Base-by-base conservation (phyloP, 2,797 vertebrate genomes). In the Hippocampus kuda region DNA sequence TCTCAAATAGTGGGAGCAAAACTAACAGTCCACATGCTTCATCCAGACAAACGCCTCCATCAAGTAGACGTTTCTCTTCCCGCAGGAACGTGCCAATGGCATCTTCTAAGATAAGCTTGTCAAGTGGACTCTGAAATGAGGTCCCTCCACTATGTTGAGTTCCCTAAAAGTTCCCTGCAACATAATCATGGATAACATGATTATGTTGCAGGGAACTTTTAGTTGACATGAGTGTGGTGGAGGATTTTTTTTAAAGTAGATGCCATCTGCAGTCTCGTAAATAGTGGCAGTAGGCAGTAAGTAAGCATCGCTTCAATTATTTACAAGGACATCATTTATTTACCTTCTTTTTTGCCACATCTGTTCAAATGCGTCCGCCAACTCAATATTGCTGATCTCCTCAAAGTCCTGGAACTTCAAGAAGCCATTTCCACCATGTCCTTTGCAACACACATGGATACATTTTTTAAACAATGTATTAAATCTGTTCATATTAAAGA, bases 331-430 rank as follows among this genome's bases (percentile, higher is more conserved):
- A 51, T 68, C 27, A 65, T 70, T 77, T 86, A 65, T 70, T 77
- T 86, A 96, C 97, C 97, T 92, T 85, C 95, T 93, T 84, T 98
- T 99, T 86, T 98, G 95, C 96, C 97, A 99, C 97, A 99, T 99
- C 85, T 99, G 97, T 84, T 99, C 94, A 83, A 99, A 99, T 7
- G 97, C 97, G 75, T 99, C 97, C 0, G 94, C 97, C 79, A 99
- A 91, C 72, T 99, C 96, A 81, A 99, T 94, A 48, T 99, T 99
- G 71, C 96, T 98, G 71, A 99, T 99, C 91, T 99, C 97, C 90
- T 99, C 97, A 2, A 96, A 98, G 89, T 99, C 97, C 83, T 99
- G 97, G 88, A 99, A 99, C 89, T 99, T 99, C 77, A 99, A 88
- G 79, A 99, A 99, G 63, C 97, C 97, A 56, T 99, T 98, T 73